A percentile compares a stretch with the other conserved stretches of the same genome.
Evolutionary conservation across 2,113 vertebrate species (phyloP).

Genomic region (Merops nubicus): DNA sequence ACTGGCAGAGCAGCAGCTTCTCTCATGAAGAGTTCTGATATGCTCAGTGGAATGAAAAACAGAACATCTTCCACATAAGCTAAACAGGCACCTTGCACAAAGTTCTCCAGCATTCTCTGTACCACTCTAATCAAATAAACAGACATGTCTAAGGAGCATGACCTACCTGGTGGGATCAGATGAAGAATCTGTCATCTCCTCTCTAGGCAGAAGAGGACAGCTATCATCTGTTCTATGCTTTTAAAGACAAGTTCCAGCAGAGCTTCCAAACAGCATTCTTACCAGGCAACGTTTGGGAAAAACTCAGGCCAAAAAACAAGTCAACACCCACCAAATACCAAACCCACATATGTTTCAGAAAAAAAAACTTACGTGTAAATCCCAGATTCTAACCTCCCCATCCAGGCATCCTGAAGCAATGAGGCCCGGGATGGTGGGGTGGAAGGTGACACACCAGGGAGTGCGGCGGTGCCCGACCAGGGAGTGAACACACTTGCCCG

Average conservation of each 20-base stretch:
- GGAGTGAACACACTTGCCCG: constrained; percentile 96
- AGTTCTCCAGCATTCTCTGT: background rate
- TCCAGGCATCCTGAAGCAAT: constrained; percentile 98
- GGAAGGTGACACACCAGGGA: constrained; percentile 98
- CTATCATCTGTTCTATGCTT: background rate
- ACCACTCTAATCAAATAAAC: background rate
- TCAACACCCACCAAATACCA: background rate
- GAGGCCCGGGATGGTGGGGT: constrained; percentile 95
- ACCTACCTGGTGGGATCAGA: background rate
- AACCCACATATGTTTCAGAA: background rate
- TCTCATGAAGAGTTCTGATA: background rate
- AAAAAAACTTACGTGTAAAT: constrained; percentile 90
- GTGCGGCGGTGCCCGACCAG: constrained; percentile 96
- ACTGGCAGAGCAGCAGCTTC: background rate
- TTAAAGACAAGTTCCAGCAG: background rate
- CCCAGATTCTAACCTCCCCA: constrained; percentile 98
- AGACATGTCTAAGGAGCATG: background rate
- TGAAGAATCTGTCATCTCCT: background rate
- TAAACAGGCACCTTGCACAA: background rate
- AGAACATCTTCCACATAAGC: background rate
- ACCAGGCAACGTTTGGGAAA: background rate
- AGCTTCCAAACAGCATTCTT: background rate
- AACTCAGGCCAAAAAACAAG: background rate
- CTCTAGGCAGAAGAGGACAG: background rate
- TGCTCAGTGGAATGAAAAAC: background rate